These are phyloP conservation scores for Colaptes auratus DNA, from an alignment of 2,113 vertebrate species.

Conservation along the genomic window DNA sequence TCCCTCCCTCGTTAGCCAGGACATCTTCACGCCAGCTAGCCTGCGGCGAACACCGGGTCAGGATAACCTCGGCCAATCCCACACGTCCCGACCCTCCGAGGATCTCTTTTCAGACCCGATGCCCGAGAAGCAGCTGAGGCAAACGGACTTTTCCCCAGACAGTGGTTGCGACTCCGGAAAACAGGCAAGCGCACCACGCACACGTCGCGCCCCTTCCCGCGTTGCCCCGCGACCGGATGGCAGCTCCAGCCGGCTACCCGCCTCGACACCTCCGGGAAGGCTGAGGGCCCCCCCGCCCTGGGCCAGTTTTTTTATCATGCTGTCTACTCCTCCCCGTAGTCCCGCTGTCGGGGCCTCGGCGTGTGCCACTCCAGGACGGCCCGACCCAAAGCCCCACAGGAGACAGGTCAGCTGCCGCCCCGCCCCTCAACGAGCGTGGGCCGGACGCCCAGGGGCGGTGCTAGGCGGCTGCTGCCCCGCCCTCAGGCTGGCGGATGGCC, in stretches of 20 bases:
- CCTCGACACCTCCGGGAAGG: fast-evolving
- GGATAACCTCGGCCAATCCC: neutral
- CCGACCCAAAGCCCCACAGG: fast-evolving
- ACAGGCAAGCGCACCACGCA: too few relatives aligned
- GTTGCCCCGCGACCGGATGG: fast-evolving
- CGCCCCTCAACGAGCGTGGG: neutral
- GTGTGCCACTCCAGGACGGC: neutral
- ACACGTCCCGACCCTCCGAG: neutral
- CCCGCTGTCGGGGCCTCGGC: too few relatives aligned
- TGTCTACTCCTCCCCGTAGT: neutral
- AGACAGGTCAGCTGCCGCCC: fast-evolving
- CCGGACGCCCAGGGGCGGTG: too few relatives aligned
- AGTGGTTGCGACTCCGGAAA: too few relatives aligned
- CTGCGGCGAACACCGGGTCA: neutral
- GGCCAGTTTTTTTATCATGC: too few relatives aligned
- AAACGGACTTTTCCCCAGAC: fast-evolving
- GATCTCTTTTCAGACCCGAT: neutral
- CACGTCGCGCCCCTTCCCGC: neutral
- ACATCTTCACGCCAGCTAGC: neutral
- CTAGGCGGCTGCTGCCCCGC: too few relatives aligned
- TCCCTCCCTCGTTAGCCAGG: neutral
- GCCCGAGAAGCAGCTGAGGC: too few relatives aligned
- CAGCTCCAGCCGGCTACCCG: fast-evolving
- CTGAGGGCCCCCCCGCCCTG: fast-evolving
- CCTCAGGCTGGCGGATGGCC: neutral